Percentiles rank a stretch among this genome's conserved stretches.
Conservation (phyloP, 2,888 invertebrate genomes). For the Phytoseiulus persimilis region DNA sequence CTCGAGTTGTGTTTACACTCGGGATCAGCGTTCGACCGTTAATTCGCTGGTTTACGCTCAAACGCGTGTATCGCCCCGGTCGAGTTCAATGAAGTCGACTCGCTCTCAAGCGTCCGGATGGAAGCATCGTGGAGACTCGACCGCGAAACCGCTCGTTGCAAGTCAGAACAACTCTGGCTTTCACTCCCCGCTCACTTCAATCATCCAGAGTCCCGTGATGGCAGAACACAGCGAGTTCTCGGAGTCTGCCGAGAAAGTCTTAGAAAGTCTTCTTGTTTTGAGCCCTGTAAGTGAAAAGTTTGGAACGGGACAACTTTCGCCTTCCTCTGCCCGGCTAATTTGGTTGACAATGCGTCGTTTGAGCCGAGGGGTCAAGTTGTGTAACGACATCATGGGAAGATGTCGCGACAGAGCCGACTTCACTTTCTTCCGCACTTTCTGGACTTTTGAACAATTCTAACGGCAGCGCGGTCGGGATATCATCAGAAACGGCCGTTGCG, state of each 20-base stretch:
- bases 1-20: background rate
- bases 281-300: background rate
- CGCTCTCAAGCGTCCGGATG: no score
- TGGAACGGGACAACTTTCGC: slow-evolving; percentile 24
- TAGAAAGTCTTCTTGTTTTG: background rate
- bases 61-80: background rate
- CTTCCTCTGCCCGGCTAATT: background rate
- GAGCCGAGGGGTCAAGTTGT: background rate
- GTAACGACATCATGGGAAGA: background rate
- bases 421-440: slow-evolving; percentile 5
- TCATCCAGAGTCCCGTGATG: no score
- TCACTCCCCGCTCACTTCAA: no score
- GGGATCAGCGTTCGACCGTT: background rate
- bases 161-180: no score
- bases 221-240: no score
- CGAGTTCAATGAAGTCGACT: background rate
- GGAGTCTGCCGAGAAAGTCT: no score
- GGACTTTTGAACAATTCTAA: background rate
- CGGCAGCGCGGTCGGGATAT: background rate
- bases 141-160: no score
- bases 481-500: background rate
- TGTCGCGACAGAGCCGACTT: background rate
- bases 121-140: no score
- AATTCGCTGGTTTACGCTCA: background rate
- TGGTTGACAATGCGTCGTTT: slow-evolving; percentile 36